These are phyloP conservation scores for Nixonia krombeini DNA, from an alignment of 1,140 invertebrate genomes.

Conservation along the genomic window DNA sequence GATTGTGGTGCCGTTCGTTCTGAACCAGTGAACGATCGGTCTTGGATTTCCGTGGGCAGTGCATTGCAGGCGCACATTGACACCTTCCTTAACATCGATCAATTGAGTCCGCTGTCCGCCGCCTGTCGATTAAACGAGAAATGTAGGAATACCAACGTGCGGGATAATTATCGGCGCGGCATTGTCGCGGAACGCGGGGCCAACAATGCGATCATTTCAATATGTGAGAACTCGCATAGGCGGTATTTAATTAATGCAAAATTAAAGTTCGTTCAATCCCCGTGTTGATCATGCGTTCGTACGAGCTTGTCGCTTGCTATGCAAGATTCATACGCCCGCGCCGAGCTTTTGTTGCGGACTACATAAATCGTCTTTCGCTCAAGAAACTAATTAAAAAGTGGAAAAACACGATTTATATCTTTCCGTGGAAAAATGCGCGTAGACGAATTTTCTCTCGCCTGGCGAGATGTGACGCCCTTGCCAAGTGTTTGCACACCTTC, in stretches of 20 bases:
- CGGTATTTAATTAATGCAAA: not conserved
- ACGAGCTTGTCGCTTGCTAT: too few relatives aligned
- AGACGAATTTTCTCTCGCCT: not conserved
- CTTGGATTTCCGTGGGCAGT: slow-evolving; percentile 82
- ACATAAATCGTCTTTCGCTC: too few relatives aligned
- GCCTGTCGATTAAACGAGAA: slow-evolving; percentile 35
- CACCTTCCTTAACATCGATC: slow-evolving; percentile 80
- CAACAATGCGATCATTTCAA: not conserved
- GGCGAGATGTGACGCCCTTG: not conserved
- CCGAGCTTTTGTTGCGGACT: too few relatives aligned
- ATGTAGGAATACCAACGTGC: not conserved
- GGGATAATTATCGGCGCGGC: not conserved
- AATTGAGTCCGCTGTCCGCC: slow-evolving; percentile 59
- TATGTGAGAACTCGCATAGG: not conserved
- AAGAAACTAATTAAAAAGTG: too few relatives aligned
- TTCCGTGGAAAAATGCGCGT: not conserved
- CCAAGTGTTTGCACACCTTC: not conserved
- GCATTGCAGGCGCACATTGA: slow-evolving; percentile 82
- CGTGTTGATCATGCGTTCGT: not conserved
- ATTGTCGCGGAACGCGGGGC: not conserved
- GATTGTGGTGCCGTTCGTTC: slow-evolving; percentile 78
- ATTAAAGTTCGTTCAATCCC: slow-evolving; percentile 1
- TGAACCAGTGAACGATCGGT: slow-evolving; percentile 83
- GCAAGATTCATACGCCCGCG: too few relatives aligned
- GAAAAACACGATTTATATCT: not conserved